phyloP scores from a whole-genome alignment of 1,140 invertebrate species.

The Epicauta chinensis region DNA sequence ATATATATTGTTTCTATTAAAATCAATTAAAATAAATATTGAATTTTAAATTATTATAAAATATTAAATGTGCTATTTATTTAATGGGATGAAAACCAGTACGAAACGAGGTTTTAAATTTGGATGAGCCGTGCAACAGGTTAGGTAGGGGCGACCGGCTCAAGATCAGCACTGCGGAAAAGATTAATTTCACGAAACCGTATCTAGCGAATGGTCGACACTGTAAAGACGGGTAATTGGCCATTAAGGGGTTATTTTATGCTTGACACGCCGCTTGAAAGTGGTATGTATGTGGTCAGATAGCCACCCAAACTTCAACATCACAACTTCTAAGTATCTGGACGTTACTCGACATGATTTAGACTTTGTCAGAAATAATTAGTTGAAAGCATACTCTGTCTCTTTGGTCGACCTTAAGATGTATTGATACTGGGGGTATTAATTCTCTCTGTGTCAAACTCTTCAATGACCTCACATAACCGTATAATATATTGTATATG shows the following conservation, averaged over 20 bases:
- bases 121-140: conserved; percentile 32
- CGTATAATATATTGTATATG: not conserved
- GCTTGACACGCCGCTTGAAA: conserved; percentile 21
- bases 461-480: conserved; percentile 32
- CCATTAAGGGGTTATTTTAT: conserved; percentile 39
- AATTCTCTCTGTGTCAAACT: conserved; percentile 36
- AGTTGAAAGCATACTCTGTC: conserved; percentile 32
- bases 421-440: conserved; percentile 34
- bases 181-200: conserved; percentile 24
- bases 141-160: conserved; percentile 18
- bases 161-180: conserved; percentile 27
- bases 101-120: conserved; percentile 24
- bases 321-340: conserved; percentile 35
- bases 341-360: conserved; percentile 23
- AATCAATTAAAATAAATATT: not conserved
- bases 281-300: conserved; percentile 37
- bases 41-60: too few relatives aligned
- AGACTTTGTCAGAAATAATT: conserved; percentile 36
- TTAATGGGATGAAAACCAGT: too few relatives aligned
- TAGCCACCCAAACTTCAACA: conserved; percentile 28
- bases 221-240: conserved; percentile 36
- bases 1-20: too few relatives aligned
- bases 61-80: too few relatives aligned
- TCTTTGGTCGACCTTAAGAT: conserved; percentile 35
- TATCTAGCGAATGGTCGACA: conserved; percentile 4